Conservation (phyloP, 2,888 invertebrate species). For the Brenthis ino region DNA sequence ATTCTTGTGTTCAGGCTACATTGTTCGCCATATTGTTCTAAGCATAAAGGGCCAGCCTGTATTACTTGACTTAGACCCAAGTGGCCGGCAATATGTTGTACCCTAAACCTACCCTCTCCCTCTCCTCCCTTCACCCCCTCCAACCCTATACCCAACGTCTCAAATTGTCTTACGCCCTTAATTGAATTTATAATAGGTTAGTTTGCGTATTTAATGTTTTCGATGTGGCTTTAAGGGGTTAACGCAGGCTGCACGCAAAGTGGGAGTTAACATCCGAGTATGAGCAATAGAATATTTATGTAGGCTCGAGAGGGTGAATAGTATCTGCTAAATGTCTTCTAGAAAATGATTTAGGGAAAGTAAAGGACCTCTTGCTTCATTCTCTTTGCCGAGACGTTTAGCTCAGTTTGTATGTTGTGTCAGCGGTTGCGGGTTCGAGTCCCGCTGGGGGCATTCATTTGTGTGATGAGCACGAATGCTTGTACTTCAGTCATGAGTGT, state of each 20-base stretch:
- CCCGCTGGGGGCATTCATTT: too few species aligned
- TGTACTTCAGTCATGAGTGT: too few species aligned
- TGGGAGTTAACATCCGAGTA: constrained; percentile 20
- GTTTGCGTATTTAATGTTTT: constrained; percentile 61
- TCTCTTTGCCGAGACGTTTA: not conserved
- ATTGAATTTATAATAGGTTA: constrained; percentile 80
- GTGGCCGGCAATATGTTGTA: constrained; percentile 68
- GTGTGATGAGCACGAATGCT: too few species aligned
- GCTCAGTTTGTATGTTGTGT: too few species aligned
- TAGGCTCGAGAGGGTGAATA: not conserved
- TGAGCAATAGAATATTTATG: constrained; percentile 9
- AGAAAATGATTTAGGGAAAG: constrained; percentile 1
- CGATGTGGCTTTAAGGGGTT: constrained; percentile 42
- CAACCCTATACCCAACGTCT: constrained; percentile 42
- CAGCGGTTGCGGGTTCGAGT: too few species aligned
- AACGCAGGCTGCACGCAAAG: constrained; percentile 50
- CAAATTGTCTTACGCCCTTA: constrained; percentile 74
- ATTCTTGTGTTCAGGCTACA: constrained; percentile 42
- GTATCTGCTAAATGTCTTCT: not conserved
- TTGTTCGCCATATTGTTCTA: constrained; percentile 47
- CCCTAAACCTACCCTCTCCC: constrained; percentile 44
- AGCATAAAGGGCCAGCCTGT: constrained; percentile 59
- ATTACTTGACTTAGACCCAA: constrained; percentile 53
- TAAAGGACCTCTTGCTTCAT: not conserved
- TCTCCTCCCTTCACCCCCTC: constrained; percentile 34